A percentile compares a stretch with the other conserved stretches of the same genome.
These are phyloP conservation scores for Botrylloides violaceus DNA, from an alignment of 23 tunicate species.

Conservation along the genomic window DNA sequence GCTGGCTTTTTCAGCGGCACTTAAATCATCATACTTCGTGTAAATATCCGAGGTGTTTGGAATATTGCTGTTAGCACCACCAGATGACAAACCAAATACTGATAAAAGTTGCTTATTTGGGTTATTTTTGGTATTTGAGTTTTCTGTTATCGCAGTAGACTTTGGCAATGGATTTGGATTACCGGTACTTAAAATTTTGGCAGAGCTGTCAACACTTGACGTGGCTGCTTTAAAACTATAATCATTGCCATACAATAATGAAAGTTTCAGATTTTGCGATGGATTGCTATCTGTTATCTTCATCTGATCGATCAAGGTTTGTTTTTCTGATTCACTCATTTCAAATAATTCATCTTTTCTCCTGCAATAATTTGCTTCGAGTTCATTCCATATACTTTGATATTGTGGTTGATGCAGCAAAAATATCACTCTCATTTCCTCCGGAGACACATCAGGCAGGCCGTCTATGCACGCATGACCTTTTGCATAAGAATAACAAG, in stretches of 20 bases:
- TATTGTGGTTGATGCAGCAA: slow-evolving; percentile 38
- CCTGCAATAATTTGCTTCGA: slow-evolving; percentile 35
- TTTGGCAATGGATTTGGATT: background rate
- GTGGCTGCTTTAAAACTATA: background rate
- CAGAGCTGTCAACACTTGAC: no score
- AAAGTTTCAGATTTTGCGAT: slow-evolving; percentile 36
- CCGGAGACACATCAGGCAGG: slow-evolving; percentile 73
- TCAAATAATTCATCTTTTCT: slow-evolving; percentile 48
- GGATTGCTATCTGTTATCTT: slow-evolving; percentile 38
- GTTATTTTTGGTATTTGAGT: background rate
- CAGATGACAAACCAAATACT: background rate
- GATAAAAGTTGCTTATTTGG: slow-evolving; percentile 2
- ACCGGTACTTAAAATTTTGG: background rate
- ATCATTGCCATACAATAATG: slow-evolving; percentile 40
- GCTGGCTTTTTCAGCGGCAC: slow-evolving; percentile 35
- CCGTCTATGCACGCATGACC: slow-evolving; percentile 54
- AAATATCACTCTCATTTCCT: slow-evolving; percentile 62
- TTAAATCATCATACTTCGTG: slow-evolving; percentile 28
- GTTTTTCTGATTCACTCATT: slow-evolving; percentile 30
- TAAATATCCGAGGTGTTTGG: slow-evolving; percentile 9
- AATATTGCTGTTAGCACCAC: background rate
- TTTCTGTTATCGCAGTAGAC: background rate
- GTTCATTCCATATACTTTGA: slow-evolving; percentile 26
- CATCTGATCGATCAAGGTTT: slow-evolving; percentile 18
- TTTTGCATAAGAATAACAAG: slow-evolving; percentile 45